A percentile compares a stretch with the other conserved stretches of the same genome.
phyloP scores from a whole-genome alignment of 2,888 invertebrate species.

The Himalopsyche tibetana region DNA sequence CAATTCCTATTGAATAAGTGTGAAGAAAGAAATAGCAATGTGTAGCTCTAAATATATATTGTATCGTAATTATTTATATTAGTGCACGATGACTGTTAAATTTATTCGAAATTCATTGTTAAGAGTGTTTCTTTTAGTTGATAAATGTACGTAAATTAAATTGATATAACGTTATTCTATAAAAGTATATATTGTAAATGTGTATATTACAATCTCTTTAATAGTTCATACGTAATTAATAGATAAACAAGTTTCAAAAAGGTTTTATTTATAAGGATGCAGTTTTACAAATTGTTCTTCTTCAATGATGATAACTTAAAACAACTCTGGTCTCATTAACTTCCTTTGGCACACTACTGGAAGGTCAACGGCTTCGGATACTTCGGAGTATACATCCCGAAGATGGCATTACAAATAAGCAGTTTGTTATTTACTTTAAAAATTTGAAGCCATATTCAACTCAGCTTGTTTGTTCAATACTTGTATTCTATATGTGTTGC shows the following conservation, averaged over 20 bases:
- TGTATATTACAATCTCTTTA: neutral
- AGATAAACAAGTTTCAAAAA: no score
- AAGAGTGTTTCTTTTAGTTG: neutral
- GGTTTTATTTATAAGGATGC: no score
- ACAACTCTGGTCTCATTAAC: neutral
- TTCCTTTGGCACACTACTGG: no score
- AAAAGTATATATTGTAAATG: neutral
- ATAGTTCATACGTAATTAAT: neutral
- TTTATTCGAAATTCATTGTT: neutral
- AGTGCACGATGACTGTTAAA: conserved; percentile 18
- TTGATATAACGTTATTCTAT: neutral
- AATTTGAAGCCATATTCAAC: no score
- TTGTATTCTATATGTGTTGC: no score
- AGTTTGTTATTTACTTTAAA: no score
- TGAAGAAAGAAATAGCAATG: neutral
- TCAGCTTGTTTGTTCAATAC: no score
- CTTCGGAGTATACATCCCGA: no score
- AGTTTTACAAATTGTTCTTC: no score
- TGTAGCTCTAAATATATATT: neutral
- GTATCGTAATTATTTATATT: neutral
- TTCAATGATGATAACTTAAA: conserved; percentile 28
- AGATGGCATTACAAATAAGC: no score
- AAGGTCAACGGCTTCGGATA: no score
- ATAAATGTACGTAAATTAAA: neutral
- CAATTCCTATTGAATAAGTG: neutral